Evolutionary conservation across 1,140 invertebrate species (phyloP), one percentile per base, ranked within the genome.

Genomic region (Drosophila sucinea): DNA sequence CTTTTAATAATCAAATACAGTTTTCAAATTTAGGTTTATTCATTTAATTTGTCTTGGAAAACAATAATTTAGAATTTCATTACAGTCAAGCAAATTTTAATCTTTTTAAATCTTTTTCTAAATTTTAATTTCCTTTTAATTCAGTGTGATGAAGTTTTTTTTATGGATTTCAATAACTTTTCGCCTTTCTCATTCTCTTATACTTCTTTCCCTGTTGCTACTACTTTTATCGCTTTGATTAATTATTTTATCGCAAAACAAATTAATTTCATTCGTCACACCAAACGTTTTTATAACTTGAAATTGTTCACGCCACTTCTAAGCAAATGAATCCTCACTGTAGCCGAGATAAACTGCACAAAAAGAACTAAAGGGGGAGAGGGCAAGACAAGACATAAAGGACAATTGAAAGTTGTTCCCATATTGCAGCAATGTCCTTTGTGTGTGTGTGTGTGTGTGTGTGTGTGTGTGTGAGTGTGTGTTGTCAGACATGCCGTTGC

Each of bases 371-470:
- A 57, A 68, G 17, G 7, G 17, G 10, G 58, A 66, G 32, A 51
- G 33, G 33, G 33, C 51, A 33, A 38, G 7, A 3, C 4, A 41
- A 41, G 17, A 70, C 29, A 61, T 67, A 60, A 77, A 68, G 51
- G 23, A 41, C 56, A 80, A 70, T 57, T 69, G 61, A 54, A 51
- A 55, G 30, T 60, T 55, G 40, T 71, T 66, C 40, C 60, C 57
- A 66, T 77, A 77, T 67, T 77, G 75, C 75, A 77, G 67, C 67
- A 71, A 71, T 77, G 74, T 77, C 62, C 74, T 71, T 77, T 47
- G 17, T 47, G 41, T 44, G 33, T 35, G 32, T 33, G 32, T 33
- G 33, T 77, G 67, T 77, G 47, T 64, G 67, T 77, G 47, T 64
- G 67, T 77, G 47, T 64, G n/a, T 47, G 17, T 47, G 41, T 44